Percentiles rank a stretch among this genome's conserved stretches.
Conservation (phyloP, 2,113 vertebrate species). For the Pelmatolapia mariae region DNA sequence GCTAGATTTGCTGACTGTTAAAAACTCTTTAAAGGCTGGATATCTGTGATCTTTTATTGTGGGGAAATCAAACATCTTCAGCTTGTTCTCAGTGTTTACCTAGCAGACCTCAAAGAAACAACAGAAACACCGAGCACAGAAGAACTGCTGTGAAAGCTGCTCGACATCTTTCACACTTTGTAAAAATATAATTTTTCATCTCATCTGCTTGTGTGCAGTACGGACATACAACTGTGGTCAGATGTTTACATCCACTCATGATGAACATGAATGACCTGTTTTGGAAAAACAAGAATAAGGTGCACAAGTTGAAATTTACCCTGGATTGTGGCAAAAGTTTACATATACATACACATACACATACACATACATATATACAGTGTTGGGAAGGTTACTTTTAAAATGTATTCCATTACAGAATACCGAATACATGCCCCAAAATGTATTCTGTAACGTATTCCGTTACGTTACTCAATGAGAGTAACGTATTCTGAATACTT, state of each 20-base stretch:
- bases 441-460: too few relatives aligned
- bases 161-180: neutral
- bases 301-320: neutral
- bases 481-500: too few relatives aligned
- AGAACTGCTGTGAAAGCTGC: fast-evolving
- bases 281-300: neutral
- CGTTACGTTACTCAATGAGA: too few relatives aligned
- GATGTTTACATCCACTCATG: neutral
- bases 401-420: too few relatives aligned
- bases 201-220: neutral
- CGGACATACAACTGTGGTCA: too few relatives aligned
- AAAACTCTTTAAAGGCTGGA: neutral
- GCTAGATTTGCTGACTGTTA: neutral
- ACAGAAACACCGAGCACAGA: neutral
- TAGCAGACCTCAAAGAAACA: neutral
- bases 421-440: too few relatives aligned
- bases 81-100: fast-evolving
- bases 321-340: too few relatives aligned
- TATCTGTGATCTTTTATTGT: neutral
- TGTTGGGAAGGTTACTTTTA: too few relatives aligned
- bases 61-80: fast-evolving
- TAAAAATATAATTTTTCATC: neutral
- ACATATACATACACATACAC: too few relatives aligned
- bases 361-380: too few relatives aligned
- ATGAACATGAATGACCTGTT: neutral